Evolutionary conservation across 2,888 invertebrate genomes (phyloP).

Genomic region (Drosophila infuscata): DNA sequence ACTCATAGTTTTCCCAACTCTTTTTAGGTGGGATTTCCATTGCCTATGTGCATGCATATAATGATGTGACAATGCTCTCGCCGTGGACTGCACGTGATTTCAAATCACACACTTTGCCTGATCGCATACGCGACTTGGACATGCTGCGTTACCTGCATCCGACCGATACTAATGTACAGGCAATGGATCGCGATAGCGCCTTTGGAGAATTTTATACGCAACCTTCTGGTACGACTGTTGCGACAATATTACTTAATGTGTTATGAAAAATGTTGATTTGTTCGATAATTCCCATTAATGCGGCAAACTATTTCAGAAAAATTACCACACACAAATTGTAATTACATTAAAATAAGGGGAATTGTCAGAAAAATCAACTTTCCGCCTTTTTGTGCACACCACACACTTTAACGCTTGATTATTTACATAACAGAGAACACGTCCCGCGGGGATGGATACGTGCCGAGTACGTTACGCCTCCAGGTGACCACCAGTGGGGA

Average conservation of each 20-base stretch:
- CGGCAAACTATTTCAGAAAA: background rate
- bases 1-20: background rate
- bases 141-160: slow-evolving; percentile 94
- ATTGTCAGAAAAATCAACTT: slow-evolving; percentile 8
- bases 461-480: slow-evolving; percentile 93
- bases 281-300: background rate
- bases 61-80: slow-evolving; percentile 92
- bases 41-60: slow-evolving; percentile 93
- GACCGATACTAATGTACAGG: slow-evolving; percentile 85
- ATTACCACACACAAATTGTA: background rate
- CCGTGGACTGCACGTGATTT: slow-evolving; percentile 98
- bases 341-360: background rate
- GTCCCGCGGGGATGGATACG: slow-evolving; percentile 89
- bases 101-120: slow-evolving; percentile 94
- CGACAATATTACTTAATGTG: background rate
- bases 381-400: background rate
- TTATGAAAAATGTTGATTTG: slow-evolving; percentile 3
- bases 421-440: slow-evolving; percentile 77
- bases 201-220: slow-evolving; percentile 95
- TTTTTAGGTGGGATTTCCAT: slow-evolving; percentile 95
- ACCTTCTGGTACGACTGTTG: slow-evolving; percentile 51
- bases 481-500: slow-evolving; percentile 90
- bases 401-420: slow-evolving; percentile 5
- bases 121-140: slow-evolving; percentile 94
- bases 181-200: slow-evolving; percentile 92